Base-by-base conservation (phyloP, 2,888 invertebrate species). In the Eustalomyia histrio region DNA sequence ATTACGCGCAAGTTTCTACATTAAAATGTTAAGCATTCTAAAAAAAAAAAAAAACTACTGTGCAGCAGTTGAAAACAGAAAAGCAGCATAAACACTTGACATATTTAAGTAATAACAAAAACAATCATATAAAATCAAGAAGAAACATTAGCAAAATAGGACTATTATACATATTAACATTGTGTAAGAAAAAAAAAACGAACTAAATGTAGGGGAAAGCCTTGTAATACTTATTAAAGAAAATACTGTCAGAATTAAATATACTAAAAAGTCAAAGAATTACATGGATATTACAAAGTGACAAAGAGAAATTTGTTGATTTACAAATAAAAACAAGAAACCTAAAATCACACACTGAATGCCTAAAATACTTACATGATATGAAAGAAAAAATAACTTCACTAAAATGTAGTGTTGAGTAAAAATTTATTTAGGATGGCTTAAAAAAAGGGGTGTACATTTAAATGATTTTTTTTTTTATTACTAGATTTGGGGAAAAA, bases 51-150 rank as follows among this genome's bases (percentile, higher is more conserved):
- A n/a, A n/a, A 57, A 43, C 43, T 14, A 67, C 55, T 67, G 67
- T 67, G 35, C 35, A 14, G 8, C 24, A 65, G 10, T 14, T 12
- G 10, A 14, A 6, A 21, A 35, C 7, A 55, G n/a, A 35, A 47
- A 10, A n/a, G 14, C 33, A 33, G 17, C 60, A 60, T 67, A 53
- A 60, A 63, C 52, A 35, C 63, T 69, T 76, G 63, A 69, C 69
- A 69, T 69, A 21, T 69, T 63, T 57, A 63, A 50, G 57, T 52
- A 39, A 68, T 47, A 74, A 39, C 60, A 52, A 67, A 64, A 69
- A 58, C 35, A 57, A 57, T 57, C 39, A 39, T 29, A 52, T 61
- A 53, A 39, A 65, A 39, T 53, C 18, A 55, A 18, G 24, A 53
- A 16, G n/a, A 17, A 53, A 3, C 12, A 63, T n/a, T 29, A 17